Percentiles rank a stretch among this genome's conserved stretches.
Evolutionary conservation across 2,797 vertebrate genomes (phyloP).

Genomic region (Sylvilagus floridanus): DNA sequence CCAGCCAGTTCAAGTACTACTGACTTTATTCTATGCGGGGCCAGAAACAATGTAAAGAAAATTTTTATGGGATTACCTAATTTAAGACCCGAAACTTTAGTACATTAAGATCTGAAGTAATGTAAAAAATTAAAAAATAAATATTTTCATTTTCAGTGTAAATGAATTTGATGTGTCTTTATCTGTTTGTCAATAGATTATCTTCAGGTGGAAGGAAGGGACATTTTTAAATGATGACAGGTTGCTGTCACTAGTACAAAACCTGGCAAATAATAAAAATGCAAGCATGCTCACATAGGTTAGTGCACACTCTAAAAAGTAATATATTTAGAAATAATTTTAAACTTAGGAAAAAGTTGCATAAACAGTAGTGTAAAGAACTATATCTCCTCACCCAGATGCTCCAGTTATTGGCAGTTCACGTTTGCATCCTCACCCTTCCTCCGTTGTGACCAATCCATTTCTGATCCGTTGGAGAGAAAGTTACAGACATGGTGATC

Average conservation of each 20-base stretch:
- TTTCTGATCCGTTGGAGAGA: slow-evolving; percentile 37
- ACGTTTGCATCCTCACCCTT: background rate
- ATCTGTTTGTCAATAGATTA: background rate
- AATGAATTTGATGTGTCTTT: background rate
- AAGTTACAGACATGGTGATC: slow-evolving; percentile 19
- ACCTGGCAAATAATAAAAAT: slow-evolving; percentile 38
- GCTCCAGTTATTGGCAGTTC: background rate
- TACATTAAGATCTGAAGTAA: slow-evolving; percentile 21
- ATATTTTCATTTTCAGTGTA: slow-evolving; percentile 50
- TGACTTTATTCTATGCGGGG: background rate
- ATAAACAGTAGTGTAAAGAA: background rate
- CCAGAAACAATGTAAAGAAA: background rate
- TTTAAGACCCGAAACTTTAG: slow-evolving; percentile 29
- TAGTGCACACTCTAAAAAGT: slow-evolving; percentile 23
- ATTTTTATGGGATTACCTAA: slow-evolving; percentile 5
- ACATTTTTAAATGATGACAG: slow-evolving; percentile 1
- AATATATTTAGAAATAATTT: slow-evolving; percentile 52
- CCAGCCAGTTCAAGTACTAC: slow-evolving; percentile 13
- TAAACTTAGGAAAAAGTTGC: slow-evolving; percentile 43
- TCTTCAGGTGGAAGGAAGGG: background rate
- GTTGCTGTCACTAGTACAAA: background rate
- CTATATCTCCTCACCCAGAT: background rate
- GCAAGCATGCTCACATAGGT: background rate
- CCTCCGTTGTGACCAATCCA: background rate
- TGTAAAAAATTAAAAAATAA: slow-evolving; percentile 39